phyloP scores from a whole-genome alignment of 2,113 vertebrate genomes.

The Chlorodrepanis virens region DNA sequence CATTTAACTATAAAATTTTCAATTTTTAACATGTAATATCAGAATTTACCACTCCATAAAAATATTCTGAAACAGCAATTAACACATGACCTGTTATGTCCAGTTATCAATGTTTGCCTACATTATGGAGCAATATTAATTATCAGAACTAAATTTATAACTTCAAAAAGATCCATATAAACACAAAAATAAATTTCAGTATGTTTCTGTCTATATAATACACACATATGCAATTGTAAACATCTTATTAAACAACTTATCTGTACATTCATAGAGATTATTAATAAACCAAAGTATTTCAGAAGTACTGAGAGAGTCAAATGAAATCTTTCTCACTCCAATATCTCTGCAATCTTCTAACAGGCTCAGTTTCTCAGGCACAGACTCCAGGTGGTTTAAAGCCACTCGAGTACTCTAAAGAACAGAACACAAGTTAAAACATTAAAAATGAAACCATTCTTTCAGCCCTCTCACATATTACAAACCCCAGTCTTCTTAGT shows the following conservation, averaged over 20 bases:
- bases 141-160: background rate
- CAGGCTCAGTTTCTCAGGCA: constrained; percentile 86
- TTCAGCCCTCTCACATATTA: background rate
- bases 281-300: constrained; percentile 25
- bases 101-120: background rate
- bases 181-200: background rate
- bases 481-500: background rate
- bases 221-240: background rate
- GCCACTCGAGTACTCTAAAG: constrained; percentile 85
- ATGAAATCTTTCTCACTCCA: constrained; percentile 75
- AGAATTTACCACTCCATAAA: background rate
- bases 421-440: constrained; percentile 53
- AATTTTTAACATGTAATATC: background rate
- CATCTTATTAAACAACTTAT: background rate
- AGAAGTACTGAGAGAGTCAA: constrained; percentile 56
- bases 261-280: background rate
- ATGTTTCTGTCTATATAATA: background rate
- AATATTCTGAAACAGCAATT: background rate
- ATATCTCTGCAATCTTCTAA: constrained; percentile 84
- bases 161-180: background rate
- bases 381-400: constrained; percentile 88
- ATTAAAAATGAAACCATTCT: constrained; percentile 21
- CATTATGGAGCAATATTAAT: background rate
- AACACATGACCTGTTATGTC: background rate
- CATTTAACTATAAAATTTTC: background rate